These are phyloP conservation scores for Gibbula magus DNA, from an alignment of 2,888 invertebrate species.

Conservation along the genomic window DNA sequence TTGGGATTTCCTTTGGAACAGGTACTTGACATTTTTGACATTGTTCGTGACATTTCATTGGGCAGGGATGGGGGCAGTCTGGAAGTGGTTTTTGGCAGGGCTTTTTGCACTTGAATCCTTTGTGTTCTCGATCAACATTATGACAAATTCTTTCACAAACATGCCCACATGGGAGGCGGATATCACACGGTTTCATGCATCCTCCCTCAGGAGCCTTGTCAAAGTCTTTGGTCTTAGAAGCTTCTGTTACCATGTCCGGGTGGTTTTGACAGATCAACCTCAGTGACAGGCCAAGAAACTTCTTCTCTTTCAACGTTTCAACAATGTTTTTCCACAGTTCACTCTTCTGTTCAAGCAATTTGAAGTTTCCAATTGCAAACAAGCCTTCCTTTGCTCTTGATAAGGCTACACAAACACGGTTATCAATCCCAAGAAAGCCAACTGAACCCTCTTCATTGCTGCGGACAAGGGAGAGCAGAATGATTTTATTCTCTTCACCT, in stretches of 20 bases:
- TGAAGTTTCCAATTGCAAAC: conserved; percentile 71
- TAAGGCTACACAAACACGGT: conserved; percentile 72
- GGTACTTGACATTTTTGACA: conserved; percentile 53
- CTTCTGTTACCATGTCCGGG: conserved; percentile 36
- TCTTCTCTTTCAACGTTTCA: conserved; percentile 33
- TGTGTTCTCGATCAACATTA: conserved; percentile 38
- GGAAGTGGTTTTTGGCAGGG: conserved; percentile 50
- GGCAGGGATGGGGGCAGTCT: conserved; percentile 60
- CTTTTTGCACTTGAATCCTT: conserved; percentile 53
- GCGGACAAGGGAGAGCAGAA: conserved; percentile 73
- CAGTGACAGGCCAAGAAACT: conserved; percentile 41
- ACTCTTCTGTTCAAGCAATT: conserved; percentile 42
- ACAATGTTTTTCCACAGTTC: conserved; percentile 54
- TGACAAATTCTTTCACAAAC: conserved; percentile 42
- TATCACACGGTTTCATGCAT: conserved; percentile 53
- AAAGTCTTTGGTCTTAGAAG: conserved; percentile 47
- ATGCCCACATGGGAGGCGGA: conserved; percentile 47
- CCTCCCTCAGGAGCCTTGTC: conserved; percentile 55
- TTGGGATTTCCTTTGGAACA: conserved; percentile 53
- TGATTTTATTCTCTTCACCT: conserved; percentile 74
- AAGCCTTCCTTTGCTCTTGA: conserved; percentile 72
- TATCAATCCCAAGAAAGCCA: conserved; percentile 63
- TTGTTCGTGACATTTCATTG: conserved; percentile 69
- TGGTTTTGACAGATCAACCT: conserved; percentile 66
- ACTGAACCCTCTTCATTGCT: conserved; percentile 64